These are phyloP conservation scores for Semotilus atromaculatus DNA, from an alignment of 2,797 vertebrate genomes.

Conservation along the genomic window DNA sequence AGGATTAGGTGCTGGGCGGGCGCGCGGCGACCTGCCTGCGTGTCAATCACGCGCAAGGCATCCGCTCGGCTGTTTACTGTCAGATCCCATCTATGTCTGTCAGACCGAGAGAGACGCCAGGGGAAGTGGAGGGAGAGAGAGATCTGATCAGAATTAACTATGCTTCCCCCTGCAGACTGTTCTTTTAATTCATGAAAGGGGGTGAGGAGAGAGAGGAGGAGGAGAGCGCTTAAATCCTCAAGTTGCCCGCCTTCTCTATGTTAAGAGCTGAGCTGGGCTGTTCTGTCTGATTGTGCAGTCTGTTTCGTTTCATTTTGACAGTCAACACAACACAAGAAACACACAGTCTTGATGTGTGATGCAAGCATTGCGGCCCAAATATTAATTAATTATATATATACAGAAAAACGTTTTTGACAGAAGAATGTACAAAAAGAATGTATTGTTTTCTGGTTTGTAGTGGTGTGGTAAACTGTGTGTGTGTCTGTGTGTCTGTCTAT, in stretches of 20 bases:
- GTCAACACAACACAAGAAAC: slow-evolving; percentile 20
- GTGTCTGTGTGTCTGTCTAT: no score
- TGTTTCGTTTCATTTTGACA: slow-evolving; percentile 35
- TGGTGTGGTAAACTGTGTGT: neutral
- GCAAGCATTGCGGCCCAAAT: neutral
- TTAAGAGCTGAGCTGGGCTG: slow-evolving; percentile 65
- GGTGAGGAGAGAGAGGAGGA: slow-evolving; percentile 60
- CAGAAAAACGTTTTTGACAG: neutral
- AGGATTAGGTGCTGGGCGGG: slow-evolving; percentile 85
- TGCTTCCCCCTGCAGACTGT: slow-evolving; percentile 73
- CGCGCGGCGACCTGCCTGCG: slow-evolving; percentile 80
- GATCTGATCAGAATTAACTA: slow-evolving; percentile 86
- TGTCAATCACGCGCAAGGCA: slow-evolving; percentile 85
- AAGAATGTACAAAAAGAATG: neutral
- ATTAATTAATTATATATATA: slow-evolving; percentile 9
- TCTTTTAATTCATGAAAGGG: slow-evolving; percentile 86
- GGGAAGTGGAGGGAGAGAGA: slow-evolving; percentile 67
- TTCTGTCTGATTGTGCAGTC: slow-evolving; percentile 34
- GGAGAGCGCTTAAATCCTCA: slow-evolving; percentile 81
- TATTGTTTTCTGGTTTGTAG: neutral
- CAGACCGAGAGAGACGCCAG: slow-evolving; percentile 63
- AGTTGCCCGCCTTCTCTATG: slow-evolving; percentile 79
- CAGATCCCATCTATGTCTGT: slow-evolving; percentile 88
- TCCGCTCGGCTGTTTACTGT: slow-evolving; percentile 86
- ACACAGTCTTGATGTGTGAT: neutral